These are phyloP conservation scores for Thalassarche chlororhynchos DNA, from an alignment of 2,113 vertebrate species.

Conservation along the genomic window DNA sequence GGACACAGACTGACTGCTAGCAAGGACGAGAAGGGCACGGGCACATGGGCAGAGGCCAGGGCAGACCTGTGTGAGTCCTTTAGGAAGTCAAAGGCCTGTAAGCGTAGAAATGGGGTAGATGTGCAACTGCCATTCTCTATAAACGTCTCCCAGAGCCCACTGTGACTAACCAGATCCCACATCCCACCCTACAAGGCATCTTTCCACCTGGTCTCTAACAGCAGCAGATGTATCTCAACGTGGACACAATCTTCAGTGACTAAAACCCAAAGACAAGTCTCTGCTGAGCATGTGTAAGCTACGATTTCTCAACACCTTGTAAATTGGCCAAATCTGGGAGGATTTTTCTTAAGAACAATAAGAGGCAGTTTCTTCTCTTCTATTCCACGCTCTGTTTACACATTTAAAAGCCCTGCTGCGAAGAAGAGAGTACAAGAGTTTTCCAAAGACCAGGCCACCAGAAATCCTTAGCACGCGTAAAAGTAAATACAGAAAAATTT, in stretches of 20 bases:
- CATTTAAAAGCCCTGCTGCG: not conserved
- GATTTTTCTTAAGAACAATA: constrained; percentile 11
- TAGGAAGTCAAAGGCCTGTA: not conserved
- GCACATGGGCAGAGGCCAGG: not conserved
- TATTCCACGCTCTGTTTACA: not conserved
- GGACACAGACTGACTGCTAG: not conserved
- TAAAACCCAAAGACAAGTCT: not conserved
- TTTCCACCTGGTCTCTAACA: not conserved
- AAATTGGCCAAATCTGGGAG: not conserved
- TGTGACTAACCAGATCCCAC: not conserved
- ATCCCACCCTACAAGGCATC: not conserved
- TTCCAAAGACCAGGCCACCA: not conserved
- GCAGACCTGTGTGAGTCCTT: not conserved
- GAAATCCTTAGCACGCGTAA: not conserved
- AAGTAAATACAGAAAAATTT: not conserved
- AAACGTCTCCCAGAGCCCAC: not conserved
- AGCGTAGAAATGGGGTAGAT: not conserved
- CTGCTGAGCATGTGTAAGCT: not conserved
- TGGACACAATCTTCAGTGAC: not conserved
- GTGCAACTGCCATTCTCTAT: no score
- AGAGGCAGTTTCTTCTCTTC: not conserved
- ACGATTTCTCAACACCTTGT: not conserved
- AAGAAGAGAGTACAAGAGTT: not conserved
- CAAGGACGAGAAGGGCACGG: not conserved
- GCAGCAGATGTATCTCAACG: not conserved